phyloP scores from a whole-genome alignment of 2,113 vertebrate species.

The Stegastes partitus region DNA sequence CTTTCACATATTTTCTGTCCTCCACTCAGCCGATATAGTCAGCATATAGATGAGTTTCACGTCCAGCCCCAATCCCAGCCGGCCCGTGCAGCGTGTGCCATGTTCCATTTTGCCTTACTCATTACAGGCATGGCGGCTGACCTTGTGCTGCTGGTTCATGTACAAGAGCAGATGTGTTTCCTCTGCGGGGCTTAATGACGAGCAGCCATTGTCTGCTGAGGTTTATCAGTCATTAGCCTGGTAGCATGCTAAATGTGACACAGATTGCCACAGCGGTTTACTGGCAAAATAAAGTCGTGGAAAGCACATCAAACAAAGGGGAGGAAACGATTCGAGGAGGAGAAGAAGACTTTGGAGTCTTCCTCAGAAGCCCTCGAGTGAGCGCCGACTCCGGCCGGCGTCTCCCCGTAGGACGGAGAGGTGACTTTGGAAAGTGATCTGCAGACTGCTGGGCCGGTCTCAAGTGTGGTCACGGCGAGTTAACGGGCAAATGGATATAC shows the following conservation, averaged over 20 bases:
- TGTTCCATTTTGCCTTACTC: constrained; percentile 74
- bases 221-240: constrained; percentile 73
- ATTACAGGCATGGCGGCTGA: constrained; percentile 73
- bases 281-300: constrained; percentile 41
- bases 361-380: constrained; percentile 60
- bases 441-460: constrained; percentile 73
- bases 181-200: constrained; percentile 58
- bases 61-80: constrained; percentile 51
- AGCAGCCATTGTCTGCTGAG: constrained; percentile 63
- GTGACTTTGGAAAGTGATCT: constrained; percentile 87
- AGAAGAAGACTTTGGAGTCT: constrained; percentile 54
- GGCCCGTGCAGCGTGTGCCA: constrained; percentile 58
- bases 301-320: constrained; percentile 33
- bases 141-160: constrained; percentile 73
- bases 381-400: constrained; percentile 40
- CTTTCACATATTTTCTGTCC: constrained; percentile 34
- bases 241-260: constrained; percentile 75
- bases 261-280: constrained; percentile 50
- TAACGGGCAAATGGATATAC: constrained; percentile 75
- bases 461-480: constrained; percentile 84
- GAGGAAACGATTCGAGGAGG: constrained; percentile 38
- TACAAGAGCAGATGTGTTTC: constrained; percentile 74
- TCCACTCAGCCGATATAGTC: constrained; percentile 34
- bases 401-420: constrained; percentile 69
- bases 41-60: constrained; percentile 73